phyloP scores from a whole-genome alignment of 1,140 invertebrate species.

The Battus philenor region DNA sequence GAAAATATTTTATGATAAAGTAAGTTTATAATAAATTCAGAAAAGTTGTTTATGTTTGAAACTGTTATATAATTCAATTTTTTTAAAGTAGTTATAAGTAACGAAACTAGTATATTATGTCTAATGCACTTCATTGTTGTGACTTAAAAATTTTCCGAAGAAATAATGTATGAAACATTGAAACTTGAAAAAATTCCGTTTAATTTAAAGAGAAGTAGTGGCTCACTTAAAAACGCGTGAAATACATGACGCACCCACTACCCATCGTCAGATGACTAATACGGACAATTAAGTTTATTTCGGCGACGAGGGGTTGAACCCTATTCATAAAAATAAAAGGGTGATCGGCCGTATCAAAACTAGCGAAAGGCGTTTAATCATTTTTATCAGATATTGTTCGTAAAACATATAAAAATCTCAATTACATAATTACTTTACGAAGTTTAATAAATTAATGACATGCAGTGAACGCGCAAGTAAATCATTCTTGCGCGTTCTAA shows the following conservation, averaged over 20 bases:
- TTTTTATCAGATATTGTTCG: neutral
- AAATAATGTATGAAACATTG: neutral
- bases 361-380: neutral
- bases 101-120: neutral
- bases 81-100: too few species aligned
- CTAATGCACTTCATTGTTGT: too few species aligned
- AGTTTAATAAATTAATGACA: too few species aligned
- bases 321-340: constrained; percentile 12
- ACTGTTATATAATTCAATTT: too few species aligned
- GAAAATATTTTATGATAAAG: too few species aligned
- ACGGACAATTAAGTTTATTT: constrained; percentile 16
- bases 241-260: constrained; percentile 10
- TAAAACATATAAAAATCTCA: too few species aligned
- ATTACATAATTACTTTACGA: too few species aligned
- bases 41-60: too few species aligned
- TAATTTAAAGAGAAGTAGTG: neutral
- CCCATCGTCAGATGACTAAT: constrained; percentile 12
- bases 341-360: constrained; percentile 1
- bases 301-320: constrained; percentile 5
- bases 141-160: neutral
- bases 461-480: too few species aligned
- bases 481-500: too few species aligned
- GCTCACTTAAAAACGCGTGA: neutral
- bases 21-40: too few species aligned
- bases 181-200: too few species aligned